Percentiles rank a stretch among this genome's conserved stretches.
Conservation (phyloP, 2,888 invertebrate genomes). For the Dasypogon diadema region DNA sequence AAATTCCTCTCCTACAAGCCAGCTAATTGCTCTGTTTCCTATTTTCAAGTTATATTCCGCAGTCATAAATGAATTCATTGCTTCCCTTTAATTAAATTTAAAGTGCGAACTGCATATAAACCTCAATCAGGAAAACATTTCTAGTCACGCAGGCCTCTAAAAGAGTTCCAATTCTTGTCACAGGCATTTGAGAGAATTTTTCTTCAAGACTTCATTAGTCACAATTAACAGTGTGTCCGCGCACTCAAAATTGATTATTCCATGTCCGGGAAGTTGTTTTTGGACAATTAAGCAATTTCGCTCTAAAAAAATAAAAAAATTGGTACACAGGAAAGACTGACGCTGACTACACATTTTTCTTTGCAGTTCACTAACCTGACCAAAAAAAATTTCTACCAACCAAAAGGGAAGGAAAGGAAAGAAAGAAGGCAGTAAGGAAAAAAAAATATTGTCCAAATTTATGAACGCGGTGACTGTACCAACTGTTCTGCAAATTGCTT, state of each 20-base stretch:
- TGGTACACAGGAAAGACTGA: too few relatives aligned
- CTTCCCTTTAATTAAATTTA: background rate
- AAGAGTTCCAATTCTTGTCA: background rate
- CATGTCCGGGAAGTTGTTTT: slow-evolving; percentile 21
- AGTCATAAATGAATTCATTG: slow-evolving; percentile 6
- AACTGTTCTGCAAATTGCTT: slow-evolving; percentile 15
- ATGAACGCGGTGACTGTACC: slow-evolving; percentile 14
- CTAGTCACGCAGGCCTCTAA: slow-evolving; percentile 16
- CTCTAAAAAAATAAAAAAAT: background rate
- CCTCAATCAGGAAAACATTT: background rate
- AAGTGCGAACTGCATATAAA: slow-evolving; percentile 29
- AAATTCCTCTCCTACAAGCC: slow-evolving; percentile 1
- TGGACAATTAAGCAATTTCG: slow-evolving; percentile 32
- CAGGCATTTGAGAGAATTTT: background rate
- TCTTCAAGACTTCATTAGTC: slow-evolving; percentile 2
- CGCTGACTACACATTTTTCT: too few relatives aligned
- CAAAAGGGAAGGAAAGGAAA: background rate
- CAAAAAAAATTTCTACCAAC: background rate
- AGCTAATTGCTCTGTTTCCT: slow-evolving; percentile 6
- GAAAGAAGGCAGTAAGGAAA: background rate
- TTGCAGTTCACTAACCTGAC: slow-evolving; percentile 12
- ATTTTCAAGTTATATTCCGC: slow-evolving; percentile 1
- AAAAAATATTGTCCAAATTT: too few relatives aligned
- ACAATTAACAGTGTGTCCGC: background rate
- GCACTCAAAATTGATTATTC: slow-evolving; percentile 29